These are phyloP conservation scores for Schizopygopsis malacanthus DNA, from an alignment of 2,797 vertebrate species.

Conservation along the genomic window DNA sequence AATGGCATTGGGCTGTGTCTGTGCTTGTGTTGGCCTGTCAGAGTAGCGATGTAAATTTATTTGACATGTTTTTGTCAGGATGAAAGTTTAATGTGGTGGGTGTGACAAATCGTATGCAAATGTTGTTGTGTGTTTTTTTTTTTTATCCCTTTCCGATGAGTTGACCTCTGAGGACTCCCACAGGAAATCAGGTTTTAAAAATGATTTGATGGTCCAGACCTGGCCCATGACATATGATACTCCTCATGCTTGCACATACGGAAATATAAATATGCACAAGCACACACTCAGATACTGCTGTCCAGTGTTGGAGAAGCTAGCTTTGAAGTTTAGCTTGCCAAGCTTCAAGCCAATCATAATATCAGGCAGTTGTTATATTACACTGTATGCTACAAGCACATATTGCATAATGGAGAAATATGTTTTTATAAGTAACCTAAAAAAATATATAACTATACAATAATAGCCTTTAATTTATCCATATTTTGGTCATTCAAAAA, in stretches of 20 bases:
- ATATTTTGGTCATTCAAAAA: neutral
- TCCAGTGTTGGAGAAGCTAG: neutral
- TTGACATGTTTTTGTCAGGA: constrained; percentile 98
- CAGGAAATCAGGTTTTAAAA: constrained; percentile 89
- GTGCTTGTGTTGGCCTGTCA: constrained; percentile 88
- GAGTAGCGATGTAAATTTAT: constrained; percentile 93
- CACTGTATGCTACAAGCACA: neutral
- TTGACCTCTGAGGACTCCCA: constrained; percentile 90
- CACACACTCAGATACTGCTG: neutral
- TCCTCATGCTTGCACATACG: constrained; percentile 24
- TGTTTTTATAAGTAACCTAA: neutral
- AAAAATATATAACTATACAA: neutral
- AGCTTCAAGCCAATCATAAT: neutral
- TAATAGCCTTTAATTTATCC: neutral
- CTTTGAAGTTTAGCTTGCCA: neutral
- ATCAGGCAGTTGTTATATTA: neutral
- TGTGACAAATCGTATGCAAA: constrained; percentile 98
- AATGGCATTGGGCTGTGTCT: constrained; percentile 84
- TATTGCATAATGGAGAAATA: neutral
- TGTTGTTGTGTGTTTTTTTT: constrained; percentile 75
- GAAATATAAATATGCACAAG: constrained; percentile 21
- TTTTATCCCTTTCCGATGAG: constrained; percentile 94
- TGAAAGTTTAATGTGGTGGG: constrained; percentile 96
- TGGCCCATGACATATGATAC: neutral
- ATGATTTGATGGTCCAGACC: constrained; percentile 81